phyloP scores from a whole-genome alignment of 2,888 invertebrate species.

The Odontomyia ornata region DNA sequence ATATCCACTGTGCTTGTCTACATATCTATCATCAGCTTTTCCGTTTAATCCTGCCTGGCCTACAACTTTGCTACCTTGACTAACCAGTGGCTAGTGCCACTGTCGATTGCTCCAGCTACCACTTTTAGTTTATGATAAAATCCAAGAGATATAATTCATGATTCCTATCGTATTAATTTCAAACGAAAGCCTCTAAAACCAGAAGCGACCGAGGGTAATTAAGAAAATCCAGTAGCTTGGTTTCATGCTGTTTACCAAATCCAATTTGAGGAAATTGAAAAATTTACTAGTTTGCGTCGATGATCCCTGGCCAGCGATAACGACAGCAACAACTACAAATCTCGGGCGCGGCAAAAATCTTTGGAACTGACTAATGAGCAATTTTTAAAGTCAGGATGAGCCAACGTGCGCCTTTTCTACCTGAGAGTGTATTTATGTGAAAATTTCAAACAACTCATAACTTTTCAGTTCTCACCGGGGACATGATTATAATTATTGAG shows the following conservation, averaged over 20 bases:
- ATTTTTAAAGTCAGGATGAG: neutral
- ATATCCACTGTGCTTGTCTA: neutral
- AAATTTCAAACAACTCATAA: conserved; percentile 31
- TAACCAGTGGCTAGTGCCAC: neutral
- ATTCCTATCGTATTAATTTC: conserved; percentile 36
- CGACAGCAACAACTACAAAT: neutral
- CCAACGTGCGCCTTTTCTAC: neutral
- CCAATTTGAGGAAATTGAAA: conserved; percentile 29
- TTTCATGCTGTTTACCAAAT: conserved; percentile 37
- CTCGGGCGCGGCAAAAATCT: neutral
- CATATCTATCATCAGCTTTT: neutral
- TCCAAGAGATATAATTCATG: conserved; percentile 38
- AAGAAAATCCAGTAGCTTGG: conserved; percentile 43
- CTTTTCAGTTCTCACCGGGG: neutral
- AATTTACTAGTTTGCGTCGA: conserved; percentile 24
- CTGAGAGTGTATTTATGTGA: conserved; percentile 15
- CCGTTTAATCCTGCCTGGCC: neutral
- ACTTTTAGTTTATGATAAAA: conserved; percentile 17
- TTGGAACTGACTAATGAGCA: conserved; percentile 17
- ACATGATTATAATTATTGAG: neutral
- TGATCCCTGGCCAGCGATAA: neutral
- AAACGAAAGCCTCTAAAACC: conserved; percentile 39
- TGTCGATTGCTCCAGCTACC: neutral
- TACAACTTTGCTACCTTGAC: neutral
- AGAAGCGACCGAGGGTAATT: conserved; percentile 39